Base-by-base conservation (phyloP, 2,113 vertebrate species). In the Phainopepla nitens region DNA sequence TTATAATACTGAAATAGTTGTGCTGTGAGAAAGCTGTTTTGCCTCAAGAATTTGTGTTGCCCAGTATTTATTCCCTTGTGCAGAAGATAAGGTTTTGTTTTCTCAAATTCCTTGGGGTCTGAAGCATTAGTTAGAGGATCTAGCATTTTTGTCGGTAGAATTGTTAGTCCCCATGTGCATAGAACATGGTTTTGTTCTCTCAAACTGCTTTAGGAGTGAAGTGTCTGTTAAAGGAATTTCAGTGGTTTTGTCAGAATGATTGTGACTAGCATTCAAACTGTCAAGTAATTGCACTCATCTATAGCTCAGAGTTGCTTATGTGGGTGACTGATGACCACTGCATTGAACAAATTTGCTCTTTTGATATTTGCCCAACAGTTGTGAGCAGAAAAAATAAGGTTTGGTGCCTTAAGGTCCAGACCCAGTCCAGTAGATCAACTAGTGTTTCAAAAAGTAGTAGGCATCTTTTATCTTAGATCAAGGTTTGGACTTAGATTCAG, bases 81-180 rank as follows among this genome's bases (percentile, higher is more conserved):
- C 21, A 17, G 82, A 65, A 76, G 82, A 80, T 65, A 49, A 0
- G 29, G 50, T 45, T 97, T 94, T 91, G 72, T 87, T 57, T 31
- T 87, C 45, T 50, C 17, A 41, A 27, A 76, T 91, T 94, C 62
- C 45, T 65, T 79, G 45, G 73, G 19, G 20, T 80, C 71, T 77
- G 66, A 87, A 79, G 94, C 70, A 91, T 93, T 89, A 82, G 65
- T 82, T 84, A 50, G 51, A 90, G 57, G 78, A 72, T 90, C 87
- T 93, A 87, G 56, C 25, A 31, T 58, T 93, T 94, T 64, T 84
- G 29, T 82, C 0, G 0, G 35, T 65, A 75, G 73, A 87, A 56
- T 80, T 91, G 36, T 89, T 78, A 49, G 95, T 60, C 70, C 33
- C 84, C 36, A 18, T 23, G 51, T 82, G 45, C 66, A 24, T 49